These are phyloP conservation scores for Rhabdomys dilectus DNA, from an alignment of 2,113 vertebrate species.

Conservation along the genomic window DNA sequence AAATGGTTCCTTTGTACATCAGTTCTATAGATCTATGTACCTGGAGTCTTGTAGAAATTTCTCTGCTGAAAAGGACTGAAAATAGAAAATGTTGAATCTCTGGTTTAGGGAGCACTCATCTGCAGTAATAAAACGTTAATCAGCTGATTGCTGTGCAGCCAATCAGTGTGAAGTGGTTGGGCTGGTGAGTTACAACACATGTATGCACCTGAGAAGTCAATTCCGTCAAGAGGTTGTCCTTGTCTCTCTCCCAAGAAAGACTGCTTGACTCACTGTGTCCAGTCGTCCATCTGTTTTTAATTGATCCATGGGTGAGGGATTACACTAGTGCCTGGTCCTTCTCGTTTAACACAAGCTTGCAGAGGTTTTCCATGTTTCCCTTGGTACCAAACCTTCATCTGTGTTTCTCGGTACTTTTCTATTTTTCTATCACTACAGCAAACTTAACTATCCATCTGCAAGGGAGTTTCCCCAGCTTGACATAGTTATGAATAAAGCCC, in stretches of 20 bases:
- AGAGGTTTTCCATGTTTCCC: fast-evolving
- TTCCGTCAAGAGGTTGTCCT: neutral
- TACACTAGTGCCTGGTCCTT: no score
- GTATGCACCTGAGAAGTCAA: neutral
- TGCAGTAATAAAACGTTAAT: no score
- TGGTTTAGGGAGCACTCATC: fast-evolving
- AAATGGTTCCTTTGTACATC: neutral
- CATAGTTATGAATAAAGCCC: neutral
- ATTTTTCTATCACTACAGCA: neutral
- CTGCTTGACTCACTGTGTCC: neutral
- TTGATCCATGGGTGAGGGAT: fast-evolving
- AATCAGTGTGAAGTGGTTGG: fast-evolving
- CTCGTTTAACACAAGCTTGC: fast-evolving
- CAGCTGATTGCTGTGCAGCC: neutral
- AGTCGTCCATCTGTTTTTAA: no score
- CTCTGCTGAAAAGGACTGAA: neutral
- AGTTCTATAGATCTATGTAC: neutral
- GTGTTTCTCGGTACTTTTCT: no score
- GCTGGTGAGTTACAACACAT: neutral
- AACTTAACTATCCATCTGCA: neutral
- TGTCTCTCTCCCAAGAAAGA: fast-evolving
- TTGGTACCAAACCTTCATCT: neutral
- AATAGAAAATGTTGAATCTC: neutral
- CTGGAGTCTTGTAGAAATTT: neutral
- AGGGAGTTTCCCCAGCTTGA: neutral